Evolutionary conservation across 1,140 invertebrate genomes (phyloP).

Genomic region (Lucilia sericata): DNA sequence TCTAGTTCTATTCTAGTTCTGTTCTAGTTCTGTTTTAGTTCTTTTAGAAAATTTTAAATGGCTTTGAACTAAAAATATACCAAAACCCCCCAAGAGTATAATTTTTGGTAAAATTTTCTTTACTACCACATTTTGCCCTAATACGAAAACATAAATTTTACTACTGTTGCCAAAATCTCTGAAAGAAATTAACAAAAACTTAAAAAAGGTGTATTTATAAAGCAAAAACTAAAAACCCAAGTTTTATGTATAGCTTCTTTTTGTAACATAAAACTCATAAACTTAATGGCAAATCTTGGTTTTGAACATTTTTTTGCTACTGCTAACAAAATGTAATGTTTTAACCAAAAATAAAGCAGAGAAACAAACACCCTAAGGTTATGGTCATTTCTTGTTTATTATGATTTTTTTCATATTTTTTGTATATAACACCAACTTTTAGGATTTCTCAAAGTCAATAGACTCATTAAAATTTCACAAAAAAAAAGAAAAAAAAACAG

Average conservation of each 20-base stretch:
- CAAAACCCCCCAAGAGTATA: no score
- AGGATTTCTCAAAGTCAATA: background rate
- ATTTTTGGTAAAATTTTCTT: no score
- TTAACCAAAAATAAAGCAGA: background rate
- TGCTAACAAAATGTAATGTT: background rate
- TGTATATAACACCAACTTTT: background rate
- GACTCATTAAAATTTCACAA: background rate
- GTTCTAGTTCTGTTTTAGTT: no score
- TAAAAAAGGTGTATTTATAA: background rate
- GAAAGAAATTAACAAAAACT: background rate
- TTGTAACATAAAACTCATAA: slow-evolving; percentile 12
- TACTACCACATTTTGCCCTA: no score
- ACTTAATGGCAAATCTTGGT: slow-evolving; percentile 15
- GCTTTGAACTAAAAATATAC: no score
- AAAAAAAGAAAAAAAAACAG: no score
- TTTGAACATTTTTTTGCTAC: background rate
- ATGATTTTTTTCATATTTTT: background rate
- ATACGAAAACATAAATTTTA: no score
- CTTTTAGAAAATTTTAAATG: no score
- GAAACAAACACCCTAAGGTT: slow-evolving; percentile 10
- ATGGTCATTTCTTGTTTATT: background rate
- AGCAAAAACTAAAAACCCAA: background rate
- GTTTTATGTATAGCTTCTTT: background rate
- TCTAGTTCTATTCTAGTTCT: no score
- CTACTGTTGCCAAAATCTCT: no score